phyloP scores from a whole-genome alignment of 2,797 vertebrate species.

The Myotis pilosus region DNA sequence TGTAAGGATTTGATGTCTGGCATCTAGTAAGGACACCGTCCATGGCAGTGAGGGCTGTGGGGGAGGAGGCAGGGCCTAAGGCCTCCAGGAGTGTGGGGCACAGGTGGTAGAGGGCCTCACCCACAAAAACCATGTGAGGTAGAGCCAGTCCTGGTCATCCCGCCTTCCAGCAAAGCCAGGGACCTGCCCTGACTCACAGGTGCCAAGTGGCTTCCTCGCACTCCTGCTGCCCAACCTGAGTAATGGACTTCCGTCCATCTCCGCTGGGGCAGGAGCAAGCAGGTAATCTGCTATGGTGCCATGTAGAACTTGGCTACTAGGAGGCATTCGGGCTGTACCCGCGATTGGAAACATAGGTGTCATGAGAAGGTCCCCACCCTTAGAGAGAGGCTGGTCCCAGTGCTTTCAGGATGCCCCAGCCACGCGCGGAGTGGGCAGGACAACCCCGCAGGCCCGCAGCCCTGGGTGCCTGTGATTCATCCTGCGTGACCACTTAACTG shows the following conservation, averaged over 20 bases:
- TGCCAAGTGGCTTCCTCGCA: rapidly evolving
- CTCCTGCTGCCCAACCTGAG: neutral
- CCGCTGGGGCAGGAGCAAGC: neutral
- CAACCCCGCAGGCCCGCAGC: neutral
- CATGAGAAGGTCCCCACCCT: neutral
- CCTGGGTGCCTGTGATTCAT: neutral
- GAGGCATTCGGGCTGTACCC: neutral
- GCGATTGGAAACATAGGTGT: neutral
- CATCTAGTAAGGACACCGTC: neutral
- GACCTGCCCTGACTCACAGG: neutral
- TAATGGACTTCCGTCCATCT: neutral
- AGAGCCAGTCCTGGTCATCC: neutral
- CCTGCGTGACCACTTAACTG: neutral
- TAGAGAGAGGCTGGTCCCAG: neutral
- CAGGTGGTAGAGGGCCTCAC: neutral
- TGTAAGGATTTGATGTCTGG: neutral
- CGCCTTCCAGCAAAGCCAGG: neutral
- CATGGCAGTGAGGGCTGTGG: neutral
- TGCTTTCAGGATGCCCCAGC: neutral
- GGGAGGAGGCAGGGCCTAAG: neutral
- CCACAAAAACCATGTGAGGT: neutral
- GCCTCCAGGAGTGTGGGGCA: neutral
- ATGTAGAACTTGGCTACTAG: neutral
- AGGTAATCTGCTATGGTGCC: neutral
- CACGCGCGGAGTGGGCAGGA: neutral